These are phyloP conservation scores for Phorcus lineatus DNA, from an alignment of 2,888 invertebrate genomes.

Conservation along the genomic window DNA sequence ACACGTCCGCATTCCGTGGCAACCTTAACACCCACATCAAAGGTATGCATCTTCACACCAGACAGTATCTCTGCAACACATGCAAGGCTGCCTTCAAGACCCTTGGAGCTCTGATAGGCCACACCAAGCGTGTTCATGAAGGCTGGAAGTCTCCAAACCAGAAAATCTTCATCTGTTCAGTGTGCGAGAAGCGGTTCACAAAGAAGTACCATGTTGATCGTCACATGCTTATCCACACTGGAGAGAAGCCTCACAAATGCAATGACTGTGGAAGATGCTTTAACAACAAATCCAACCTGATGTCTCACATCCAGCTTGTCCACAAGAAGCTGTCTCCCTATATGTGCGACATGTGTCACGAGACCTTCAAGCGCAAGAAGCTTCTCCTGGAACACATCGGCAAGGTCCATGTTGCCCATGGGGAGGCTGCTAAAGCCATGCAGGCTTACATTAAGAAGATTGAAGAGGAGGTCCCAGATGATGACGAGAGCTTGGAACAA, in stretches of 20 bases:
- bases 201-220: conserved; percentile 72
- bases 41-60: conserved; percentile 70
- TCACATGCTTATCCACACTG: conserved; percentile 71
- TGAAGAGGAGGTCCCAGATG: conserved; percentile 64
- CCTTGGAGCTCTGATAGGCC: conserved; percentile 70
- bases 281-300: conserved; percentile 72
- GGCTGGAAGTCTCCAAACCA: conserved; percentile 73
- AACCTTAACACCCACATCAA: conserved; percentile 72
- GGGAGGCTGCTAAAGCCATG: conserved; percentile 67
- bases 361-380: conserved; percentile 70
- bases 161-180: conserved; percentile 71
- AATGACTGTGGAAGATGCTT: conserved; percentile 70
- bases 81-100: conserved; percentile 73
- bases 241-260: conserved; percentile 71
- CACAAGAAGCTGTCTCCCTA: conserved; percentile 70
- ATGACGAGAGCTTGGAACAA: conserved; percentile 56
- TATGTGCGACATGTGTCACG: conserved; percentile 72
- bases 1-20: conserved; percentile 70
- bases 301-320: conserved; percentile 70
- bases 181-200: conserved; percentile 72
- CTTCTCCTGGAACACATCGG: conserved; percentile 68
- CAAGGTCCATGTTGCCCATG: conserved; percentile 66
- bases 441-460: conserved; percentile 58
- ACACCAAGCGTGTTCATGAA: conserved; percentile 71
- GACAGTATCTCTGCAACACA: conserved; percentile 69